These are phyloP conservation scores for Melanotaenia pygmaea DNA, from an alignment of 2,797 vertebrate genomes.

Conservation along the genomic window DNA sequence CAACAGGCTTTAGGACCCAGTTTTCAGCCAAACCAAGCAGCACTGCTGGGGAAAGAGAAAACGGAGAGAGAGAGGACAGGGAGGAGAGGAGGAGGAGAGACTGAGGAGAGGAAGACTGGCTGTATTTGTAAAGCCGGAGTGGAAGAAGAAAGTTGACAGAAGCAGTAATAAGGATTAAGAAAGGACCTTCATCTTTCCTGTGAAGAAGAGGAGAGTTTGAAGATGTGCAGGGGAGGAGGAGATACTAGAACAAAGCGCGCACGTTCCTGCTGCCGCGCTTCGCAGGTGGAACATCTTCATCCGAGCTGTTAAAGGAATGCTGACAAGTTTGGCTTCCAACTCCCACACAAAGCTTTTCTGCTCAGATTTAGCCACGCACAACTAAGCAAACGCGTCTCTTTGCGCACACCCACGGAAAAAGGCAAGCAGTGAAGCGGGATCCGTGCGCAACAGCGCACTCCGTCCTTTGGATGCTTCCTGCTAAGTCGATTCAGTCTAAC, in stretches of 20 bases:
- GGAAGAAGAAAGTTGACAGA: slow-evolving; percentile 63
- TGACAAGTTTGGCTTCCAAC: slow-evolving; percentile 31
- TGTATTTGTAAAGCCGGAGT: slow-evolving; percentile 45
- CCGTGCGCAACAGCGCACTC: neutral
- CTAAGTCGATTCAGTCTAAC: slow-evolving; percentile 11
- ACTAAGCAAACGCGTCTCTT: neutral
- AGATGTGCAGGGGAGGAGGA: slow-evolving; percentile 16
- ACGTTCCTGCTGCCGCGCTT: slow-evolving; percentile 18
- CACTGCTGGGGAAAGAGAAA: slow-evolving; percentile 42
- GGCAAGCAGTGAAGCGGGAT: neutral
- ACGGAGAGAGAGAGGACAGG: slow-evolving; percentile 15
- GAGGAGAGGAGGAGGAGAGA: slow-evolving; percentile 17
- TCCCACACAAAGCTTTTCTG: slow-evolving; percentile 15
- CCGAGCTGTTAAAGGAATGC: slow-evolving; percentile 12
- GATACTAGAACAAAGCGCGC: slow-evolving; percentile 11
- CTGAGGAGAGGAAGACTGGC: slow-evolving; percentile 23
- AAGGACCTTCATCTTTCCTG: slow-evolving; percentile 13
- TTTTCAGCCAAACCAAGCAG: slow-evolving; percentile 13
- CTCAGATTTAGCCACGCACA: neutral
- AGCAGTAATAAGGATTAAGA: slow-evolving; percentile 43
- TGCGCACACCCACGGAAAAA: slow-evolving; percentile 24
- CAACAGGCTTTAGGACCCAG: slow-evolving; percentile 73
- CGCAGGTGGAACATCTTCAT: slow-evolving; percentile 43
- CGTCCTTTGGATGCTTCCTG: slow-evolving; percentile 28
- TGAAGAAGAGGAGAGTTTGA: slow-evolving; percentile 4